These are phyloP conservation scores for Pogonomyrmex californicus DNA, from an alignment of 1,140 invertebrate species.

Conservation along the genomic window DNA sequence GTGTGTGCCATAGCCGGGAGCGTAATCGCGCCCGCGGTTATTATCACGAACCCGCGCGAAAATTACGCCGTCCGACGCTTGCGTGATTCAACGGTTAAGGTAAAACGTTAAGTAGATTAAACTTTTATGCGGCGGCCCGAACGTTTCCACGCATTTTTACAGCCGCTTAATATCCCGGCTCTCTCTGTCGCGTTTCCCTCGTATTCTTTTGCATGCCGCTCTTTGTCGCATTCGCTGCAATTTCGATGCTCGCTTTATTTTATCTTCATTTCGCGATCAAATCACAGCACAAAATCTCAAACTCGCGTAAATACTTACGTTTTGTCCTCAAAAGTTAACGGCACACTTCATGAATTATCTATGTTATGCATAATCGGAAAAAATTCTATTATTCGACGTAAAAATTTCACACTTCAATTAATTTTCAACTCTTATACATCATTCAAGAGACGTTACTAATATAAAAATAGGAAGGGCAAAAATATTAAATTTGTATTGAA, in stretches of 20 bases:
- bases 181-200: not conserved
- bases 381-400: not conserved
- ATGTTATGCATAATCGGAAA: not conserved
- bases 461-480: not conserved
- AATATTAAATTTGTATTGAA: not conserved
- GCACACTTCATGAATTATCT: not conserved
- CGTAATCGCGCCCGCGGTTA: slow-evolving; percentile 57
- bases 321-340: not conserved
- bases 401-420: not conserved
- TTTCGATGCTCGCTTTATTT: slow-evolving; percentile 7
- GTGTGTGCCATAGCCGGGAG: not conserved
- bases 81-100: slow-evolving; percentile 60
- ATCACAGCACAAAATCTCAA: not conserved
- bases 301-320: slow-evolving; percentile 7
- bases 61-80: slow-evolving; percentile 52
- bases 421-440: not conserved
- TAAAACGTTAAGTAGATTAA: slow-evolving; percentile 64
- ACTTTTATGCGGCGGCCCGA: slow-evolving; percentile 47
- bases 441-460: not conserved
- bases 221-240: not conserved
- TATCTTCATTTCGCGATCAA: not conserved
- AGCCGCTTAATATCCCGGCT: slow-evolving; percentile 47
- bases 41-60: slow-evolving; percentile 52
- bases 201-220: not conserved
- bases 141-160: slow-evolving; percentile 61